Conservation (phyloP, 1,140 invertebrate species). For the Latrodectus geometricus region DNA sequence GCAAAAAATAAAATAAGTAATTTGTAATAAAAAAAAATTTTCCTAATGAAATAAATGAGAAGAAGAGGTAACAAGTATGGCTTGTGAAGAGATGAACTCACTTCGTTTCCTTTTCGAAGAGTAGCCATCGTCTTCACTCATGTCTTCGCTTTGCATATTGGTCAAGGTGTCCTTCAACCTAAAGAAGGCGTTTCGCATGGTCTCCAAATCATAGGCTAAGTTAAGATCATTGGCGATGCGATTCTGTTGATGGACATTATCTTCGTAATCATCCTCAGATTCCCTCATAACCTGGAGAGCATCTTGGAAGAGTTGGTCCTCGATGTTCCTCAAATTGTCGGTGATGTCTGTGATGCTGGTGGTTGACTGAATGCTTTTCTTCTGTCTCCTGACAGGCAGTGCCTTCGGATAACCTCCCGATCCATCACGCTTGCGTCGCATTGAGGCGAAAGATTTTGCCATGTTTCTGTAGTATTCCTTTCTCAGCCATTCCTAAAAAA, state of each 20-base stretch:
- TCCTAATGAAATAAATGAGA: too few relatives aligned
- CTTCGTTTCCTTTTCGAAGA: constrained; percentile 24
- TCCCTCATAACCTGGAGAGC: constrained; percentile 48
- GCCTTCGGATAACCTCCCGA: not conserved
- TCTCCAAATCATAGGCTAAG: constrained; percentile 61
- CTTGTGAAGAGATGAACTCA: not conserved
- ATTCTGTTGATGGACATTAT: constrained; percentile 3
- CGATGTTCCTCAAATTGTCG: constrained; percentile 50
- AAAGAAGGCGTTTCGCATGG: constrained; percentile 56
- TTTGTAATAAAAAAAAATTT: too few relatives aligned
- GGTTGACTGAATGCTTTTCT: constrained; percentile 13
- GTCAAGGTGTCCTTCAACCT: constrained; percentile 44
- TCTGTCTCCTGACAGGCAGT: not conserved
- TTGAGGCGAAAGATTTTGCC: constrained; percentile 49
- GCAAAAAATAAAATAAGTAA: too few relatives aligned
- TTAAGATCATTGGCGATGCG: constrained; percentile 39
- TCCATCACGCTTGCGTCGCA: constrained; percentile 47
- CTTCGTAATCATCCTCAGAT: constrained; percentile 34
- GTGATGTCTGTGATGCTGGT: constrained; percentile 22
- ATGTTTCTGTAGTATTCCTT: constrained; percentile 56
- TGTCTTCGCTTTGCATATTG: constrained; percentile 48
- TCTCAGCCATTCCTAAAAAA: constrained; percentile 44
- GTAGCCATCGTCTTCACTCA: not conserved
- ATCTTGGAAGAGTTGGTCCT: constrained; percentile 52
- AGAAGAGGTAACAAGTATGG: too few relatives aligned